Evolutionary conservation across 2,888 invertebrate genomes (phyloP).

Genomic region (Ormyrus rosae): DNA sequence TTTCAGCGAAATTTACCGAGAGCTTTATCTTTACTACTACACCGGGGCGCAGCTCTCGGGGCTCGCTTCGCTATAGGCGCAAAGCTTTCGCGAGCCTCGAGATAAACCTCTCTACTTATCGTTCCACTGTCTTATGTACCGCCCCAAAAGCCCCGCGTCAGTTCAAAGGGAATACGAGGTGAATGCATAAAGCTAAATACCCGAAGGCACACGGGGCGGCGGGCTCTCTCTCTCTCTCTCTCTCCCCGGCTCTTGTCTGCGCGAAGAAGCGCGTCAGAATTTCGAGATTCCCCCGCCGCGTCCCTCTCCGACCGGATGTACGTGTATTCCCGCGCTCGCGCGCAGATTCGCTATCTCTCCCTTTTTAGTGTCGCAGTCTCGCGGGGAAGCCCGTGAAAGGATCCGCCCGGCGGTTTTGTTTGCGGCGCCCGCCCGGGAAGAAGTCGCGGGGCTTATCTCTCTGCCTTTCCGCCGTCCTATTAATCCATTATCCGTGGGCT

Average conservation of each 20-base stretch:
- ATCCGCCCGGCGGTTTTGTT: neutral
- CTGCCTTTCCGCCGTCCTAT: neutral
- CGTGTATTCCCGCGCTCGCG: too few species aligned
- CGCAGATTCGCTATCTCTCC: neutral
- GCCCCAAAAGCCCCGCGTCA: neutral
- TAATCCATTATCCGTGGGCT: conserved; percentile 22
- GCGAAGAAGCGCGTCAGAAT: too few species aligned
- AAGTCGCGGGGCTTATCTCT: neutral
- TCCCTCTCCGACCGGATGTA: too few species aligned
- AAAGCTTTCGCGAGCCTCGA: neutral
- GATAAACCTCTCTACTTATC: conserved; percentile 28
- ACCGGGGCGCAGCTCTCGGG: neutral
- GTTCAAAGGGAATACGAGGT: conserved; percentile 24
- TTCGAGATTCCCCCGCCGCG: too few species aligned
- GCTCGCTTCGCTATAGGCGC: neutral
- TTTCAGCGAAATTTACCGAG: conserved; percentile 9
- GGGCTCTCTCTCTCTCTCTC: too few species aligned
- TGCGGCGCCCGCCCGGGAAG: neutral
- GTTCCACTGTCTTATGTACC: conserved; percentile 2
- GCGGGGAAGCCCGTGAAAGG: neutral
- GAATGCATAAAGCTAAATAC: conserved; percentile 34
- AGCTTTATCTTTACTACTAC: conserved; percentile 23
- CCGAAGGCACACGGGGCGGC: neutral
- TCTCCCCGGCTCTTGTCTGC: too few species aligned
- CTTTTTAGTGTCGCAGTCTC: conserved; percentile 24